These are phyloP conservation scores for Oscheius sp. DNA, from an alignment of 2,888 invertebrate species.

Conservation along the genomic window DNA sequence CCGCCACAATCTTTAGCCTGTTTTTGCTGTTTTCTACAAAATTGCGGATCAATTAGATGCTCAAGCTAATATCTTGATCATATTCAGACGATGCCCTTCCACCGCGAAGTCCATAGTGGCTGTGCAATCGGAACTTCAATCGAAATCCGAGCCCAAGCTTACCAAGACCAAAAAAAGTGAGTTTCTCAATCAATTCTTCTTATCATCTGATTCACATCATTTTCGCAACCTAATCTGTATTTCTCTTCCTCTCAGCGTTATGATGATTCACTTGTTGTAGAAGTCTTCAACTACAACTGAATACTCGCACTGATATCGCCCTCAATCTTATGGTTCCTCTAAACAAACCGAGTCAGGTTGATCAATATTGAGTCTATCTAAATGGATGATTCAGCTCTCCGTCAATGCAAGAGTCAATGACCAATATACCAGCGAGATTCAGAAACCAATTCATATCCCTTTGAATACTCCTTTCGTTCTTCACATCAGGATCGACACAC, in stretches of 20 bases:
- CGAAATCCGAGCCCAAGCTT: conserved; percentile 14
- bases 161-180: conserved; percentile 24
- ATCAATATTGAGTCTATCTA: background rate
- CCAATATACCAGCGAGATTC: conserved; percentile 26
- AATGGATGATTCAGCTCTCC: conserved; percentile 4
- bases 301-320: conserved; percentile 19
- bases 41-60: no score
- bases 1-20: no score
- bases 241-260: background rate
- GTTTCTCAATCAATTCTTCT: conserved; percentile 5
- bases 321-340: conserved; percentile 24
- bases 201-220: conserved; percentile 10
- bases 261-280: conserved; percentile 1
- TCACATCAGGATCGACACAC: conserved; percentile 21
- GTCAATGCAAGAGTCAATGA: conserved; percentile 23
- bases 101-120: conserved; percentile 28
- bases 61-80: background rate
- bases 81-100: conserved; percentile 32
- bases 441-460: conserved; percentile 19
- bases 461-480: conserved; percentile 20
- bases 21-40: no score
- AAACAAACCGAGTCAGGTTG: conserved; percentile 17
- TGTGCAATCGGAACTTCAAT: conserved; percentile 33
- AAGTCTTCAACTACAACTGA: conserved; percentile 12
- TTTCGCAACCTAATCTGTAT: conserved; percentile 14